Conservation (phyloP, 2,113 vertebrate species). For the Steatornis caripensis region DNA sequence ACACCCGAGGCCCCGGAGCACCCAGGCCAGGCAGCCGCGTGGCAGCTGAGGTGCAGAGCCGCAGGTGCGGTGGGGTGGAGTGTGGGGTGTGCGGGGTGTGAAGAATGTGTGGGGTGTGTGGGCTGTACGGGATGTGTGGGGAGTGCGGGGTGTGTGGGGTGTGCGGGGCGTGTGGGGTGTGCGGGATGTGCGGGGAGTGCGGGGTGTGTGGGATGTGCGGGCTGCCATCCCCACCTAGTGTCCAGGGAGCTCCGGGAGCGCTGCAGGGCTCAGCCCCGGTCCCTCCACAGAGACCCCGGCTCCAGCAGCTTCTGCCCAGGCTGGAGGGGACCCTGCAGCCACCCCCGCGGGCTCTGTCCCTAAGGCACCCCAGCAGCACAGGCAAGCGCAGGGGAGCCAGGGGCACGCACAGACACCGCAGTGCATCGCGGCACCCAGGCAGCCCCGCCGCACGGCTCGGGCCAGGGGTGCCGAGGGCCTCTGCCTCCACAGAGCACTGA, state of each 20-base stretch:
- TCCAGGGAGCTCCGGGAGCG: not conserved
- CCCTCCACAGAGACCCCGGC: no score
- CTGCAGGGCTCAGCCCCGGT: no score
- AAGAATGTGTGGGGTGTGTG: no score
- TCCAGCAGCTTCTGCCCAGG: not conserved
- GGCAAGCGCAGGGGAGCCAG: rapidly evolving
- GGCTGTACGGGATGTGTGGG: no score
- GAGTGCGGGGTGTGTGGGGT: no score
- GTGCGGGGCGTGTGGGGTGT: no score
- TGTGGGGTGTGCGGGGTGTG: no score
- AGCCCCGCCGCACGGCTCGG: not conserved
- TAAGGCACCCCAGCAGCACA: not conserved
- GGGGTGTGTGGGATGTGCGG: not conserved
- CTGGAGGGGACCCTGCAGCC: not conserved
- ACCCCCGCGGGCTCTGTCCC: rapidly evolving
- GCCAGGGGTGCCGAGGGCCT: no score
- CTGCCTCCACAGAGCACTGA: not conserved
- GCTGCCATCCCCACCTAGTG: slow-evolving; percentile 37
- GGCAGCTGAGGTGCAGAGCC: not conserved
- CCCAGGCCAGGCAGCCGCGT: no score
- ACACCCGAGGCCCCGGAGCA: not conserved
- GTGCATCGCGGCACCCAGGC: not conserved
- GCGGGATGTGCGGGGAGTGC: no score
- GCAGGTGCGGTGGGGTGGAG: no score
- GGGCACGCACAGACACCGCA: rapidly evolving